Conservation (phyloP, 2,797 vertebrate species). For the Acanthiza pusilla region DNA sequence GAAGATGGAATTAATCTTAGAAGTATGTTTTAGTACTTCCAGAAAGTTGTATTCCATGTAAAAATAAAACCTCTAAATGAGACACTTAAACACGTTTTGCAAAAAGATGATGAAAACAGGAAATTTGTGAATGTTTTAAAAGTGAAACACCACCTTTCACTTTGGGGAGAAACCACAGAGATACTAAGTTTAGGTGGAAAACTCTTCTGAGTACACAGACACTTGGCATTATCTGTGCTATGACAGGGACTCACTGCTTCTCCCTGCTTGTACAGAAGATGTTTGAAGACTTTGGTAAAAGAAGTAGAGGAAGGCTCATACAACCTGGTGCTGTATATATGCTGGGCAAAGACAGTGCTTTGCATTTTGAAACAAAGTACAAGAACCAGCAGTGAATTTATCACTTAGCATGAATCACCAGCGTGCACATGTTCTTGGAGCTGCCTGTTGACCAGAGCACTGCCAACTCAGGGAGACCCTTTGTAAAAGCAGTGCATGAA, state of each 20-base stretch:
- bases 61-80: neutral
- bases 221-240: neutral
- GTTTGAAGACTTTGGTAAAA: neutral
- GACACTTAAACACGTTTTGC: neutral
- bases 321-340: neutral
- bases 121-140: neutral
- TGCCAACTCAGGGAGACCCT: neutral
- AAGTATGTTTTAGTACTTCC: neutral
- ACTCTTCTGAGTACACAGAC: neutral
- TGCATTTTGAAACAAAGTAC: neutral
- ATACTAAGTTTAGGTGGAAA: neutral
- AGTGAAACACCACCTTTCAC: neutral
- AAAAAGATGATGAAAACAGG: neutral
- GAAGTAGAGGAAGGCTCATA: neutral
- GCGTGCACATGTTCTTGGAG: accelerated
- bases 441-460: neutral
- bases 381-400: neutral
- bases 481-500: neutral
- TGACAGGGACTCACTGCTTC: neutral
- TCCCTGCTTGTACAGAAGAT: neutral
- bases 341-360: neutral
- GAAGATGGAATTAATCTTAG: neutral
- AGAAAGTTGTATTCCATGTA: neutral
- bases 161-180: neutral
- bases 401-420: neutral